These are phyloP conservation scores for Pangasius mekongensis DNA, from an alignment of 2,797 vertebrate genomes.

Conservation along the genomic window DNA sequence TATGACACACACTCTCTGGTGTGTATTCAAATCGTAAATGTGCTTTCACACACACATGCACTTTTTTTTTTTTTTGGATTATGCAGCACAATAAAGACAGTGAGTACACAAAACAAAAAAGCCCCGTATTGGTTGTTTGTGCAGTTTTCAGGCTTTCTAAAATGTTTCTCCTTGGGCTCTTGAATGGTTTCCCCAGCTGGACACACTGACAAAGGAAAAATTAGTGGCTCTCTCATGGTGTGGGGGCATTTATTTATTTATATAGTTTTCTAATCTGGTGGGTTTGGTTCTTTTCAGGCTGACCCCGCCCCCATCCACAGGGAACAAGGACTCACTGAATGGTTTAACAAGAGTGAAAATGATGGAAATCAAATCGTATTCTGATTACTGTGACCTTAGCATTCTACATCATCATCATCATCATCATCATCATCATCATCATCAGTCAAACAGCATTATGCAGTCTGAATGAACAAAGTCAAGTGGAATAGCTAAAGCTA, in stretches of 20 bases:
- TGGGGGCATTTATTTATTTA: neutral
- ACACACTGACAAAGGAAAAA: neutral
- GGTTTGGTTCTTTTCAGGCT: neutral
- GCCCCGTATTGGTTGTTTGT: neutral
- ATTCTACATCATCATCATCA: neutral
- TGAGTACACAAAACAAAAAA: neutral
- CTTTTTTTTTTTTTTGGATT: no score
- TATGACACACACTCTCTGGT: neutral
- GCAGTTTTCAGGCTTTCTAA: neutral
- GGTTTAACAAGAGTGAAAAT: neutral
- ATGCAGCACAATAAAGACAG: neutral
- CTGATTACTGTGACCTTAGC: neutral
- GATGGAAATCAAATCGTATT: neutral
- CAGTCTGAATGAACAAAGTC: neutral
- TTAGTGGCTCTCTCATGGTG: neutral
- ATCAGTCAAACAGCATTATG: neutral
- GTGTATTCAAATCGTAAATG: neutral
- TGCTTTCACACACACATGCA: neutral
- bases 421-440: constrained; percentile 3
- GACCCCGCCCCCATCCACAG: neutral
- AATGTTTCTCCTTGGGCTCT: neutral
- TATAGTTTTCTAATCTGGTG: neutral
- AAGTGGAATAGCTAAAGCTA: neutral
- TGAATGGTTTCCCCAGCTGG: neutral
- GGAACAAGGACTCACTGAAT: neutral